These are phyloP conservation scores for Candoia aspera DNA, from an alignment of 2,113 vertebrate species.

Conservation along the genomic window DNA sequence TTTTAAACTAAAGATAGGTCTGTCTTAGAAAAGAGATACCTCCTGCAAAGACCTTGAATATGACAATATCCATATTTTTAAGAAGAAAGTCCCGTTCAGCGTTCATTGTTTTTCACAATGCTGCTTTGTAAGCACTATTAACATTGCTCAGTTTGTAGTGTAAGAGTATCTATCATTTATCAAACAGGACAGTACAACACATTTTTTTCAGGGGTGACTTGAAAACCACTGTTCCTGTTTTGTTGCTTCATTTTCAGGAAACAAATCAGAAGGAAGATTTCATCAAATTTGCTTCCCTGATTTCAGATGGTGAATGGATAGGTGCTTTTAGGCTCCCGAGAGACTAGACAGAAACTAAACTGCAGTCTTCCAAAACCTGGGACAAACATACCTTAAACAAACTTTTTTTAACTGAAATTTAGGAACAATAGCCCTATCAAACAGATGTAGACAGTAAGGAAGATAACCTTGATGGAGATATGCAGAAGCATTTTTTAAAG, in stretches of 20 bases:
- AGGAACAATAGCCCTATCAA: neutral
- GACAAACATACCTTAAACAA: neutral
- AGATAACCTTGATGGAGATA: neutral
- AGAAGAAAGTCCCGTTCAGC: neutral
- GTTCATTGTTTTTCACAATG: neutral
- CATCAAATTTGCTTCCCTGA: neutral
- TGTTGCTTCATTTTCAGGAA: neutral
- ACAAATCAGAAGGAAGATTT: neutral
- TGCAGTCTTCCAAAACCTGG: neutral
- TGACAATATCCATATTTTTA: neutral
- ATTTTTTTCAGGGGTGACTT: neutral
- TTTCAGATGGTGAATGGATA: neutral
- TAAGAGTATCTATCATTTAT: neutral
- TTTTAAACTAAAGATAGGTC: no score
- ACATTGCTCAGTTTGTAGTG: neutral
- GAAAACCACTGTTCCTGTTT: neutral
- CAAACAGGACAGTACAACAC: neutral
- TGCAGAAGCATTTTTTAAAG: neutral
- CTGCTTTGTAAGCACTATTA: neutral
- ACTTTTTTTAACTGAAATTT: neutral
- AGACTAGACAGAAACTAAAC: neutral
- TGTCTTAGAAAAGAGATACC: neutral
- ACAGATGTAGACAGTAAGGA: neutral
- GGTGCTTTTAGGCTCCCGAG: neutral
- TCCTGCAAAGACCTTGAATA: neutral